Evolutionary conservation across 2,797 vertebrate species (phyloP).

Genomic region (Pipistrellus nathusii): DNA sequence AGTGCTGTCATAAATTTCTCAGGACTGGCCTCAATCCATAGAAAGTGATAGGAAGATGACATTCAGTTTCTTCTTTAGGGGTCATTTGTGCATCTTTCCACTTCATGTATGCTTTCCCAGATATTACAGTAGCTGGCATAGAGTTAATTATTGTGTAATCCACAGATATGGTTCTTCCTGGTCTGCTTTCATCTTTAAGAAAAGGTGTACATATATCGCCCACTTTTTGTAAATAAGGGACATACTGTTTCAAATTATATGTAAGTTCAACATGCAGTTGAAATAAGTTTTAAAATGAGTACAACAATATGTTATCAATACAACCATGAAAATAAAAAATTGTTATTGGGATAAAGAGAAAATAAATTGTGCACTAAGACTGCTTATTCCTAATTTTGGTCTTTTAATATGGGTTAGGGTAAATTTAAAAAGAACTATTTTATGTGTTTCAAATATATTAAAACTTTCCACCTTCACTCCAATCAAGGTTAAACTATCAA

Average conservation of each 20-base stretch:
- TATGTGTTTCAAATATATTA: background rate
- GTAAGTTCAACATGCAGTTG: background rate
- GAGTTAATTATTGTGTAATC: background rate
- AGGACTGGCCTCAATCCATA: background rate
- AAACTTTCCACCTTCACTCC: background rate
- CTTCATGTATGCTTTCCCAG: background rate
- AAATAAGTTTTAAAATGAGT: slow-evolving; percentile 2
- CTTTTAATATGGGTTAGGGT: background rate
- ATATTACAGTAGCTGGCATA: background rate
- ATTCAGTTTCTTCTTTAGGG: background rate
- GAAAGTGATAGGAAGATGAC: background rate
- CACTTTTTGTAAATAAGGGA: slow-evolving; percentile 16
- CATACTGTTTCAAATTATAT: background rate
- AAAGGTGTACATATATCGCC: background rate
- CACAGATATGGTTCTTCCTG: background rate
- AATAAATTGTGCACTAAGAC: background rate
- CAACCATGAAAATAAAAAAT: background rate
- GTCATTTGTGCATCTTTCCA: background rate
- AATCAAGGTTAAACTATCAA: background rate
- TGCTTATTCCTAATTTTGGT: background rate
- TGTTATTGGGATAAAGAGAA: background rate
- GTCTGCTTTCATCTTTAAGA: background rate
- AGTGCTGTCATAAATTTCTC: background rate
- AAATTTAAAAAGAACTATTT: background rate
- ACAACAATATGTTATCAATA: background rate